Evolutionary conservation across 2,797 vertebrate species (phyloP).

Genomic region (Cyclopterus lumpus): DNA sequence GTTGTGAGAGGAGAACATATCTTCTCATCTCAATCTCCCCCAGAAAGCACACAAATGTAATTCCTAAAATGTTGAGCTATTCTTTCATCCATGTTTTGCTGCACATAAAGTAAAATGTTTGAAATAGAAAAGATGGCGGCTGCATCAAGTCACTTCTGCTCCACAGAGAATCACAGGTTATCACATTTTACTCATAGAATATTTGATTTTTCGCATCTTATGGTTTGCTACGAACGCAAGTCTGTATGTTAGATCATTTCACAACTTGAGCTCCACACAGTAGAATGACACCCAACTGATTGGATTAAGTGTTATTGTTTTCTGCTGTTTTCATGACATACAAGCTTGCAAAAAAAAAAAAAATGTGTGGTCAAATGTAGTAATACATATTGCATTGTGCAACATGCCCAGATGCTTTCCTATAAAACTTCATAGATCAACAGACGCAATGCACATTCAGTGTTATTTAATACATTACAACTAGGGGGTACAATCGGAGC

Average conservation of each 20-base stretch:
- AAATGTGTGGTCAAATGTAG: not conserved
- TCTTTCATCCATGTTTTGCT: not conserved
- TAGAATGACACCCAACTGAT: not conserved
- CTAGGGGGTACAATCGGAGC: constrained; percentile 63
- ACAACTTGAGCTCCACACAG: not conserved
- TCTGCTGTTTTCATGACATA: not conserved
- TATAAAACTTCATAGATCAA: not conserved
- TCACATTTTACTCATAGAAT: not conserved
- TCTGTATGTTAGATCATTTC: not conserved
- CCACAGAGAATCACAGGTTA: no score
- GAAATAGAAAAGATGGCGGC: not conserved
- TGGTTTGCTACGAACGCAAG: not conserved
- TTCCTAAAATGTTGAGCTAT: not conserved
- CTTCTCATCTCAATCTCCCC: no score
- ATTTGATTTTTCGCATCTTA: not conserved
- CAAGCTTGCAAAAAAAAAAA: not conserved
- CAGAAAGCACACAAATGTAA: not conserved
- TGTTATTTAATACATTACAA: constrained; percentile 12
- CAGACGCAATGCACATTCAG: not conserved
- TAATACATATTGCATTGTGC: not conserved
- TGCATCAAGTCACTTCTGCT: not conserved
- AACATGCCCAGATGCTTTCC: not conserved
- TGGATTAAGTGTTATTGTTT: not conserved
- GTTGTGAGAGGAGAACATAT: no score
- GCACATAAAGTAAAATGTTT: not conserved